A percentile compares a stretch with the other conserved stretches of the same genome.
phyloP scores from a whole-genome alignment of 2,888 invertebrate species.

The Clanis bilineata region DNA sequence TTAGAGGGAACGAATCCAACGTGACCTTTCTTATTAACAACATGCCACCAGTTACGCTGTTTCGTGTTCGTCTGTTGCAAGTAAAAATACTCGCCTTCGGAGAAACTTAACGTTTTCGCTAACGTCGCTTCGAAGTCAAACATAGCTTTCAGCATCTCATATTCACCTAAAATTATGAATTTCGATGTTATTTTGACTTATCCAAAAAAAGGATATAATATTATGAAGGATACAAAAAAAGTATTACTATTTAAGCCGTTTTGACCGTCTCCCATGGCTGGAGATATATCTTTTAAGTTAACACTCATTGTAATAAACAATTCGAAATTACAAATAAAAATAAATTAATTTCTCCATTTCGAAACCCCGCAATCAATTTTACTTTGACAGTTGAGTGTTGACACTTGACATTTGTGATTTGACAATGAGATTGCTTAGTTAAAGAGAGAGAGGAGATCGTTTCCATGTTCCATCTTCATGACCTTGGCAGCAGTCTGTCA shows the following conservation, averaged over 20 bases:
- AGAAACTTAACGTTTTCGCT: slow-evolving; percentile 91
- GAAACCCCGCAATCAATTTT: background rate
- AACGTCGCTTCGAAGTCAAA: slow-evolving; percentile 93
- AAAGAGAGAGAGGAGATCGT: too few relatives aligned
- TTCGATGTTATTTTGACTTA: slow-evolving; percentile 13
- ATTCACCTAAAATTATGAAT: slow-evolving; percentile 76
- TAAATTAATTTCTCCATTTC: background rate
- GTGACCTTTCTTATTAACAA: slow-evolving; percentile 90
- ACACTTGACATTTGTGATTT: too few relatives aligned
- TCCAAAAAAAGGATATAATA: slow-evolving; percentile 14
- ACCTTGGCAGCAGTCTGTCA: too few relatives aligned
- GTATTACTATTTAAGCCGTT: slow-evolving; percentile 38
- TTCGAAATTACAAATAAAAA: background rate
- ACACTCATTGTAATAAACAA: background rate
- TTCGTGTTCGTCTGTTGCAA: slow-evolving; percentile 90
- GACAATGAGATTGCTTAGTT: too few relatives aligned
- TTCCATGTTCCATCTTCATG: too few relatives aligned
- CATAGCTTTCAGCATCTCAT: slow-evolving; percentile 91
- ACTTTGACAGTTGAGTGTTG: too few relatives aligned
- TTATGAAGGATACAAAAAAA: background rate
- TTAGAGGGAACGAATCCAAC: slow-evolving; percentile 94
- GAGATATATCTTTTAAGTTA: slow-evolving; percentile 1
- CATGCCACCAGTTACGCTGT: slow-evolving; percentile 94
- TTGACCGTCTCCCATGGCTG: slow-evolving; percentile 55
- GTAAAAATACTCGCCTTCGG: slow-evolving; percentile 90